These are phyloP conservation scores for Brachirus orientalis DNA, from an alignment of 2,113 vertebrate species.

Conservation along the genomic window DNA sequence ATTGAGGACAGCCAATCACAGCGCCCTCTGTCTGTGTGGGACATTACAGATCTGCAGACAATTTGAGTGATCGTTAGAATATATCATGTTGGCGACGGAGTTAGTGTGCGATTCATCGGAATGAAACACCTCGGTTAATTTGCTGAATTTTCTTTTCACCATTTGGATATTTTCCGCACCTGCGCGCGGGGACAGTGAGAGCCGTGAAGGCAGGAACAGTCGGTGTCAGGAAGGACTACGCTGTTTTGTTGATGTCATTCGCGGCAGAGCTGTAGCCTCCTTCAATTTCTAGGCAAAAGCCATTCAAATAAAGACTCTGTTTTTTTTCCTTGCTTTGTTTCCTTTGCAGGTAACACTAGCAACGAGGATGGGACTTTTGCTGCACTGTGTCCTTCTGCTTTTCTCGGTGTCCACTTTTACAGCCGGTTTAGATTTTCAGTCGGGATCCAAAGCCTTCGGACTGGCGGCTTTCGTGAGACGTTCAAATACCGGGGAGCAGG, in stretches of 20 bases:
- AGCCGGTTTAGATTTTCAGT: slow-evolving; percentile 65
- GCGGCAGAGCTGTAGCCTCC: slow-evolving; percentile 65
- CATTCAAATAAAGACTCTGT: slow-evolving; percentile 56
- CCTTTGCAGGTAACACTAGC: not conserved
- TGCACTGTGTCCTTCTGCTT: slow-evolving; percentile 57
- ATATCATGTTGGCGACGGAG: slow-evolving; percentile 33
- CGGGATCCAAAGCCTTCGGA: slow-evolving; percentile 6
- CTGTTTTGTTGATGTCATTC: slow-evolving; percentile 77
- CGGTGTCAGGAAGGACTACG: slow-evolving; percentile 66
- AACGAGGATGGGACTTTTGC: slow-evolving; percentile 66
- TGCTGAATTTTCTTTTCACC: not conserved
- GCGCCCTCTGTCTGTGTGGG: slow-evolving; percentile 9
- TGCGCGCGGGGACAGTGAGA: not conserved
- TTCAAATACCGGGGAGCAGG: slow-evolving; percentile 37
- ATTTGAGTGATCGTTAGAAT: slow-evolving; percentile 47
- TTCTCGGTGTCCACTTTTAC: slow-evolving; percentile 53
- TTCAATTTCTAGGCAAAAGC: slow-evolving; percentile 54
- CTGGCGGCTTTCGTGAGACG: slow-evolving; percentile 51
- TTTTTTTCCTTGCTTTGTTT: not conserved
- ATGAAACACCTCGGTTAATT: slow-evolving; percentile 1
- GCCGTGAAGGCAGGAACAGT: slow-evolving; percentile 44
- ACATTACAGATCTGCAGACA: slow-evolving; percentile 37
- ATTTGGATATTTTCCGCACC: not conserved
- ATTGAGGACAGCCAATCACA: slow-evolving; percentile 62
- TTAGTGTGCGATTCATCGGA: slow-evolving; percentile 13